A percentile compares a stretch with the other conserved stretches of the same genome.
These are phyloP conservation scores for Drosophila triauraria DNA, from an alignment of 1,140 invertebrate genomes.

Conservation along the genomic window DNA sequence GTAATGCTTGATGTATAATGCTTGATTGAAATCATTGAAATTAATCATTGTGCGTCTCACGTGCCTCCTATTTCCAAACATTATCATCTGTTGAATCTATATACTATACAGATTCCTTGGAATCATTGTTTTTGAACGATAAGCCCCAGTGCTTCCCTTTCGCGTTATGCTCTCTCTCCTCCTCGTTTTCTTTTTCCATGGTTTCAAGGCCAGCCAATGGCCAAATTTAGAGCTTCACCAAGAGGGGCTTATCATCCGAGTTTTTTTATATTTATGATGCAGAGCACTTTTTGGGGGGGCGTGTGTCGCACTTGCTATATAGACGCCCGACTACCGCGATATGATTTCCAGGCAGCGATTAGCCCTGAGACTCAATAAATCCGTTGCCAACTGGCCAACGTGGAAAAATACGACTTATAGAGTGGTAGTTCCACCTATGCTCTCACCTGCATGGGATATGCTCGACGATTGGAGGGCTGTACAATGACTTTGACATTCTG, in stretches of 20 bases:
- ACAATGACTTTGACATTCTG: constrained; percentile 97
- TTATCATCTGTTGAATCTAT: constrained; percentile 20
- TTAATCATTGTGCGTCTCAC: constrained; percentile 27
- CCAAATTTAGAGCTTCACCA: constrained; percentile 57
- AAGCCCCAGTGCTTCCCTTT: constrained; percentile 27
- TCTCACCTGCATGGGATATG: constrained; percentile 96
- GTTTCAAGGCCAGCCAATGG: constrained; percentile 64
- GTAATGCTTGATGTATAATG: not conserved
- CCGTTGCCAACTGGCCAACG: constrained; percentile 17
- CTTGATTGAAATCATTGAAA: not conserved
- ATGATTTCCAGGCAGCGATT: constrained; percentile 42
- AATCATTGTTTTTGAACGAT: constrained; percentile 43
- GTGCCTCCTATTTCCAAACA: constrained; percentile 11
- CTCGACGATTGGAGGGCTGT: constrained; percentile 98
- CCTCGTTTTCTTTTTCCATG: constrained; percentile 29
- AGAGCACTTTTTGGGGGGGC: constrained; percentile 36
- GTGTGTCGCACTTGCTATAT: constrained; percentile 27
- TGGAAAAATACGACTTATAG: constrained; percentile 33
- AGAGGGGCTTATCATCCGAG: constrained; percentile 52
- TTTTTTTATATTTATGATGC: constrained; percentile 58
- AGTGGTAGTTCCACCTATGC: not conserved
- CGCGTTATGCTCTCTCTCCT: constrained; percentile 17
- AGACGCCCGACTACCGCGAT: constrained; percentile 32
- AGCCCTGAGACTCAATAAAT: constrained; percentile 32
- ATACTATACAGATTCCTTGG: constrained; percentile 27